Conservation (phyloP, 2,797 vertebrate genomes). For the Manis javanica region DNA sequence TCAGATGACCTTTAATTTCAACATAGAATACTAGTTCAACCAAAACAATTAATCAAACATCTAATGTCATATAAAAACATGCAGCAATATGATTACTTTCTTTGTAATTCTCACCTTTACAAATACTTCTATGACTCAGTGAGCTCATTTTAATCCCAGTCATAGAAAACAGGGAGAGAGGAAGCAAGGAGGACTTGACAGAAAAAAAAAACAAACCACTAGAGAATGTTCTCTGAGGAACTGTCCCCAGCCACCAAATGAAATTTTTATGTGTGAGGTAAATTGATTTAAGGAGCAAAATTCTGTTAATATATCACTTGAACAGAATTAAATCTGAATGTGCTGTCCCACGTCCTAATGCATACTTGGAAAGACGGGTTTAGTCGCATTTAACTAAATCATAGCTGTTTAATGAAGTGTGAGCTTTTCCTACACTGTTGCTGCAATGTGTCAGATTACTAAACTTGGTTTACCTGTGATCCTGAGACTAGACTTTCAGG, state of each 20-base stretch:
- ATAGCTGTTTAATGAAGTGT: constrained; percentile 11
- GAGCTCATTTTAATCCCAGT: neutral
- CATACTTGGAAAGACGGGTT: constrained; percentile 9
- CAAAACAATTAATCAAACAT: neutral
- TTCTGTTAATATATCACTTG: constrained; percentile 11
- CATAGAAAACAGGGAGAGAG: neutral
- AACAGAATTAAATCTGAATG: neutral
- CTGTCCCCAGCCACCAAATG: neutral
- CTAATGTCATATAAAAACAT: neutral
- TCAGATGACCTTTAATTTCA: neutral
- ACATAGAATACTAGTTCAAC: neutral
- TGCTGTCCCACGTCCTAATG: neutral
- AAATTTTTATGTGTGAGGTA: neutral
- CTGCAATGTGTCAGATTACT: neutral
- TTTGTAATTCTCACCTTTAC: neutral
- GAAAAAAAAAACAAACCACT: neutral
- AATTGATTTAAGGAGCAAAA: constrained; percentile 19
- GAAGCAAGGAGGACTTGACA: neutral
- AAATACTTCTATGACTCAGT: neutral
- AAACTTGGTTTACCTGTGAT: neutral
- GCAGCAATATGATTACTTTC: neutral
- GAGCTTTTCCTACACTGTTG: neutral
- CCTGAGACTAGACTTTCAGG: neutral
- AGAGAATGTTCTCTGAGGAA: neutral
- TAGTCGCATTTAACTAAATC: constrained; percentile 12